Percentiles rank a stretch among this genome's conserved stretches.
phyloP scores from a whole-genome alignment of 1,140 invertebrate species.

The Mercenaria mercenaria region DNA sequence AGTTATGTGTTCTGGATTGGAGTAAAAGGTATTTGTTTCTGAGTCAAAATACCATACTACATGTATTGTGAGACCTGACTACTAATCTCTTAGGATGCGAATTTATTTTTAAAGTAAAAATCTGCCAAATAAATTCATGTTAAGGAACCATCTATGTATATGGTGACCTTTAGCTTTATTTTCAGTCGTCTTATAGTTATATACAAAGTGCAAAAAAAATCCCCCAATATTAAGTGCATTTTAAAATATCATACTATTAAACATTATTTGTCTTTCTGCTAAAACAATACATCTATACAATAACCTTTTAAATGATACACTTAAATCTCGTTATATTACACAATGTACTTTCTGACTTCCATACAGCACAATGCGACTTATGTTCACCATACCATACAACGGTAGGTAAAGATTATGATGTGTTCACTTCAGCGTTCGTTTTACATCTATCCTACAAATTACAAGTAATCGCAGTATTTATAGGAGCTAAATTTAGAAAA shows the following conservation, averaged over 20 bases:
- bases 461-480: constrained; percentile 4
- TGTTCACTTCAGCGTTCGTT: background rate
- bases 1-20: too few species aligned
- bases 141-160: too few species aligned
- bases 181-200: too few species aligned
- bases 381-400: background rate
- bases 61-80: too few species aligned
- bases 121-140: too few species aligned
- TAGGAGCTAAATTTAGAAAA: constrained; percentile 38
- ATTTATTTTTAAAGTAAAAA: too few species aligned
- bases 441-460: constrained; percentile 29
- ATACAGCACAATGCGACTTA: background rate
- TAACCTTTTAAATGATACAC: constrained; percentile 1
- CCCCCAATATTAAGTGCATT: background rate
- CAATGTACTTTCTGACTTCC: background rate
- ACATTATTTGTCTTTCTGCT: background rate
- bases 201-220: too few species aligned
- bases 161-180: too few species aligned
- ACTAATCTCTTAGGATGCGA: too few species aligned
- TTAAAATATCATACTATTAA: background rate
- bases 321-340: constrained; percentile 22
- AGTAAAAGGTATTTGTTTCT: too few species aligned
- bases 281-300: constrained; percentile 29
- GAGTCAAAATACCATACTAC: too few species aligned
- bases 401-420: background rate